Percentiles rank a stretch among this genome's conserved stretches.
phyloP scores from a whole-genome alignment of 1,140 invertebrate species.

The Zaprionus tsacasi region DNA sequence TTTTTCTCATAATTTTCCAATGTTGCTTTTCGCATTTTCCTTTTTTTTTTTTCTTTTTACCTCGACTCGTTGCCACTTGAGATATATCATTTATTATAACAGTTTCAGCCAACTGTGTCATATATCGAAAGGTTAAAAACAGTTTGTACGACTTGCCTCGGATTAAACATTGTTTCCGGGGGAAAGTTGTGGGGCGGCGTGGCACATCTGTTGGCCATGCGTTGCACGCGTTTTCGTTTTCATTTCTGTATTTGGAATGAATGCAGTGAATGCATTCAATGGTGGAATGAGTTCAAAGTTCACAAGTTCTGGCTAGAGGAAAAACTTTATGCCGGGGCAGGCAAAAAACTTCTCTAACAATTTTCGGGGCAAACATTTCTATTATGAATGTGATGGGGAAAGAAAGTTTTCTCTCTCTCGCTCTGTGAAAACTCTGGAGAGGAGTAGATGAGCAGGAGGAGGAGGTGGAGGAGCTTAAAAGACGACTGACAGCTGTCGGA shows the following conservation, averaged over 20 bases:
- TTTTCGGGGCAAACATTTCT: slow-evolving; percentile 22
- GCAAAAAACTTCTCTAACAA: slow-evolving; percentile 30
- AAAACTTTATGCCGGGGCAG: slow-evolving; percentile 5
- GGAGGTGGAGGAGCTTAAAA: slow-evolving; percentile 7
- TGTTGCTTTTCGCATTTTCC: slow-evolving; percentile 25
- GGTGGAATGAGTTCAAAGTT: slow-evolving; percentile 25
- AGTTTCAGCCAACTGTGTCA: slow-evolving; percentile 22
- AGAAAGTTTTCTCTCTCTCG: slow-evolving; percentile 10
- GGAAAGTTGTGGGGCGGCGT: slow-evolving; percentile 50
- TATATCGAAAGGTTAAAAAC: slow-evolving; percentile 33
- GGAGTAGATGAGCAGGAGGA: no score
- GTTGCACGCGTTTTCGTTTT: slow-evolving; percentile 36
- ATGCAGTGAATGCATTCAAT: slow-evolving; percentile 33
- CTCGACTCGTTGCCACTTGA: neutral
- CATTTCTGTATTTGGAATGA: slow-evolving; percentile 17
- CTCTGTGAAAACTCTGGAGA: slow-evolving; percentile 7
- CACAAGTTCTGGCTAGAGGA: slow-evolving; percentile 16
- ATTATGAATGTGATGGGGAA: slow-evolving; percentile 9
- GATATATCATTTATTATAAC: slow-evolving; percentile 19
- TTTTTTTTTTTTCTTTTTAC: neutral
- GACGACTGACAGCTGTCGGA: slow-evolving; percentile 36
- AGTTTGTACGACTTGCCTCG: slow-evolving; percentile 25
- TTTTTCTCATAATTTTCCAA: slow-evolving; percentile 12
- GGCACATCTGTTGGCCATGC: slow-evolving; percentile 61
- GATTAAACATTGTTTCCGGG: slow-evolving; percentile 56